phyloP scores from a whole-genome alignment of 2,113 vertebrate genomes.

The Semicossyphus pulcher region DNA sequence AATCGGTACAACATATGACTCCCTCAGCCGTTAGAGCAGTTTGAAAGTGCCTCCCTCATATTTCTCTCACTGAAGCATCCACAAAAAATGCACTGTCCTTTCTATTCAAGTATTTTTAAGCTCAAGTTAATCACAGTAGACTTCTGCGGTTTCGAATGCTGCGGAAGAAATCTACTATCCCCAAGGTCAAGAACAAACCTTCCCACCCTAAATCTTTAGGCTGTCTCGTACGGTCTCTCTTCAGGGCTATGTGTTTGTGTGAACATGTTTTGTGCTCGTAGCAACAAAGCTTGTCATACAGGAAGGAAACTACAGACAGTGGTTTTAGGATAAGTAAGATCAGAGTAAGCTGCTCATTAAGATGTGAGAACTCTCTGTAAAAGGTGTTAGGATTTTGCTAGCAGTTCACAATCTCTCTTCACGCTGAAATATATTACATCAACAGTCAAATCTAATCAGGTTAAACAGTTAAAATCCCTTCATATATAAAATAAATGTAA shows the following conservation, averaged over 20 bases:
- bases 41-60: background rate
- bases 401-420: too few species aligned
- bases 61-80: background rate
- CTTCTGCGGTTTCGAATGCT: too few species aligned
- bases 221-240: background rate
- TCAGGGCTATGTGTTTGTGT: background rate
- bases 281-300: background rate
- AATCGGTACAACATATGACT: background rate
- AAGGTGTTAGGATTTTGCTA: too few species aligned
- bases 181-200: background rate
- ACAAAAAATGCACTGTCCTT: background rate
- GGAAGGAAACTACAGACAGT: background rate
- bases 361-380: background rate
- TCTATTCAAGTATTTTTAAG: background rate
- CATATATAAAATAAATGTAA: background rate
- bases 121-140: background rate
- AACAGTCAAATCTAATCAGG: background rate
- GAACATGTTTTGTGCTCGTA: background rate
- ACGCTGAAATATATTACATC: too few species aligned
- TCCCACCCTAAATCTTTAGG: background rate
- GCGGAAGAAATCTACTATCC: too few species aligned
- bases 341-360: background rate
- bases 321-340: background rate
- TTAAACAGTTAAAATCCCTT: background rate
- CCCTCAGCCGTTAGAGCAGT: background rate